Evolutionary conservation across 1,140 invertebrate genomes (phyloP), one percentile per base, ranked within the genome.

Genomic region (Diachasmimorpha longicaudata): DNA sequence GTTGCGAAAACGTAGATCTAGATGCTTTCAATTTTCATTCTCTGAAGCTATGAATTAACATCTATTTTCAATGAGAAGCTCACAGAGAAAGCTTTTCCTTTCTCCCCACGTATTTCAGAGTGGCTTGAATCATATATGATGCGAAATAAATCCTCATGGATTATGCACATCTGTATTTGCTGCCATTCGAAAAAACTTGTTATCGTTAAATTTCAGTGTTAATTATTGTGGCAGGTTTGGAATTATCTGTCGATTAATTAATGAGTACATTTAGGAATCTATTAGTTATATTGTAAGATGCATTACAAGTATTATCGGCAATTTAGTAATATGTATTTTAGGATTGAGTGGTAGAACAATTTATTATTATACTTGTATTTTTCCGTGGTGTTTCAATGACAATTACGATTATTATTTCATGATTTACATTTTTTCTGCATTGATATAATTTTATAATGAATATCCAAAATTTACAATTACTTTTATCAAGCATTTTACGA

Each of bases 1-100:
- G 72, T 74, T 66, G 76, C 69, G 39, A 77, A 14, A 71, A 74
- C 36, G 48, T 77, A 77, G 76, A 72, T 37, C 14, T 4, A n/a
- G 19, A 63, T 63, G 76, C 76, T 77, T 77, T 63, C 52, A 58
- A 74, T 69, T 63, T 19, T 63, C 31, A 46, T 25, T 71, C 44
- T 36, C 25, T 73, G 52, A 73, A 39, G 37, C 13, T 16, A 66
- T 48, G 5, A 44, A 23, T 10, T 14, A 21, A 70, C 31, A 31
- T 42, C 67, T 70, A 23, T n/a, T 68, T 31, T 44, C 25, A 75
- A 46, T 23, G 19, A 36, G 36, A 63, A 72, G 70, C 70, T 72
- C 70, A 44, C 42, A 39, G 36, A 42, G 21, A 70, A 16, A 23
- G 58, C 23, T 63, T 63, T 52, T 23, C 11, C 10, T 13, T 58